These are phyloP conservation scores for Zaprionus davidi DNA, from an alignment of 1,140 invertebrate species.

Conservation along the genomic window DNA sequence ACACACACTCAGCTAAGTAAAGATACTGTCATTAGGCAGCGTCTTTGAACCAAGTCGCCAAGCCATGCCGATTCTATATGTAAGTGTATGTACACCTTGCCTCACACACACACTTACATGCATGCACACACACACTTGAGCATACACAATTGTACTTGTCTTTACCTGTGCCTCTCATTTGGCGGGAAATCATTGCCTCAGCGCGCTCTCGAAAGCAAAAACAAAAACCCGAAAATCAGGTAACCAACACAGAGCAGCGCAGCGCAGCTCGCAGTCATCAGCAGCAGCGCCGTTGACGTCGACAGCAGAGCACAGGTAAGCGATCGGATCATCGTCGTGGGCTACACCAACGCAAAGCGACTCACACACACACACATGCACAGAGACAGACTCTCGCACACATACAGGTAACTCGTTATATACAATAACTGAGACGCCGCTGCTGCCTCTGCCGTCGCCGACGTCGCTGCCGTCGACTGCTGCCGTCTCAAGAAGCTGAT, in stretches of 20 bases:
- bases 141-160: constrained; percentile 62
- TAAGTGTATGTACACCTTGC: constrained; percentile 57
- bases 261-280: constrained; percentile 20
- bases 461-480: not conserved
- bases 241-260: constrained; percentile 51
- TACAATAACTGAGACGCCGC: constrained; percentile 33
- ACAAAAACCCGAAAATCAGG: constrained; percentile 82
- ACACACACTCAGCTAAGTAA: constrained; percentile 38
- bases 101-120: constrained; percentile 30
- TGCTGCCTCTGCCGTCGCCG: constrained; percentile 39
- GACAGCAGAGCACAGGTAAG: constrained; percentile 50
- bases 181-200: constrained; percentile 73
- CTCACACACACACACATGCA: constrained; percentile 19
- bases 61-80: constrained; percentile 24
- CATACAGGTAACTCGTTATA: constrained; percentile 53
- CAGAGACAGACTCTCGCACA: constrained; percentile 13
- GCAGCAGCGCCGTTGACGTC: constrained; percentile 12
- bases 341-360: constrained; percentile 69
- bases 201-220: constrained; percentile 59
- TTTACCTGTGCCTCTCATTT: constrained; percentile 74
- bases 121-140: constrained; percentile 1
- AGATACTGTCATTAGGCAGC: constrained; percentile 68
- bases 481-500: constrained; percentile 78
- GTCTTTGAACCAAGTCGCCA: constrained; percentile 56
- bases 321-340: constrained; percentile 63